Conservation (phyloP, 2,888 invertebrate genomes). For the Cartodere bifasciata region DNA sequence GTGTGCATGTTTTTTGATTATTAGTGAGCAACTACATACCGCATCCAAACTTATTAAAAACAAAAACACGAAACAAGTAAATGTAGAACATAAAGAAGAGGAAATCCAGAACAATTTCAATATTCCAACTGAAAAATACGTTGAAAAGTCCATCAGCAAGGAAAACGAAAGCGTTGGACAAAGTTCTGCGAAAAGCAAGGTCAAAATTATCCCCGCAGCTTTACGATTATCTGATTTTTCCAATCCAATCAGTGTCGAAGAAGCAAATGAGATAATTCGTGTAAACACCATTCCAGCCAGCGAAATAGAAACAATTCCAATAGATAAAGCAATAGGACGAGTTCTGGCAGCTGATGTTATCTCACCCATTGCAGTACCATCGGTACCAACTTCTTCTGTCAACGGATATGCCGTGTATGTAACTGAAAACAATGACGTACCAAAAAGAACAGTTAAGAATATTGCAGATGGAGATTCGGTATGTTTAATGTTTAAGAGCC, state of each 20-base stretch:
- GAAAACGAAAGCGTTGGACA: no score
- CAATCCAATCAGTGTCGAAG: no score
- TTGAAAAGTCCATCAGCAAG: no score
- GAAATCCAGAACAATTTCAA: no score
- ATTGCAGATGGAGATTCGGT: no score
- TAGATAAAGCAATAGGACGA: constrained; percentile 40
- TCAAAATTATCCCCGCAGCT: no score
- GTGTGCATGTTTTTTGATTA: constrained; percentile 63
- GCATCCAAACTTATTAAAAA: constrained; percentile 68
- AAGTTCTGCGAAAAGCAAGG: no score
- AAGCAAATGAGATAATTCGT: constrained; percentile 52
- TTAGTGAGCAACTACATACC: constrained; percentile 62
- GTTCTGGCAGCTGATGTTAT: constrained; percentile 54
- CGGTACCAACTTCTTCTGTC: constrained; percentile 88
- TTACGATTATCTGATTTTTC: no score
- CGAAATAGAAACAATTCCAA: constrained; percentile 24
- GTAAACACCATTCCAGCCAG: constrained; percentile 22
- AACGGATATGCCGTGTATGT: constrained; percentile 98
- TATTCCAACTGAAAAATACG: no score
- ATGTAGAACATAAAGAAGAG: constrained; percentile 47
- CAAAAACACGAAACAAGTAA: constrained; percentile 45
- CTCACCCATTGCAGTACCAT: constrained; percentile 68
- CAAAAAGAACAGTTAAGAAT: no score
- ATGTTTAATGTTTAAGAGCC: no score
- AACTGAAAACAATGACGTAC: no score